Conservation (phyloP, 2,113 vertebrate genomes). For the Epinephelus cyanopodus region DNA sequence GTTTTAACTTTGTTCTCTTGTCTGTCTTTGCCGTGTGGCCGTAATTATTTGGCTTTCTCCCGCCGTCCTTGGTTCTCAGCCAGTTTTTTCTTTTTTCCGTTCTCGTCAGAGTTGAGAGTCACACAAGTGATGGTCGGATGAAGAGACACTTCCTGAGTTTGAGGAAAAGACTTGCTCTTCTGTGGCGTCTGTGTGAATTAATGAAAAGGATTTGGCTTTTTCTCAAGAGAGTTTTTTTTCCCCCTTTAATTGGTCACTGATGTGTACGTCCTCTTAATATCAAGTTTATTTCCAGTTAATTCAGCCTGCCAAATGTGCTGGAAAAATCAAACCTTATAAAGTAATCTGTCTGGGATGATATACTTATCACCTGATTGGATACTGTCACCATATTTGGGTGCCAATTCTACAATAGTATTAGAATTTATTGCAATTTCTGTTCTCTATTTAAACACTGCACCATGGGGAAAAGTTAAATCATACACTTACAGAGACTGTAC, state of each 20-base stretch:
- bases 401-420: too few relatives aligned
- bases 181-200: neutral
- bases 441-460: too few relatives aligned
- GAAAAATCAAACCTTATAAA: neutral
- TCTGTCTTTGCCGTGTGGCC: constrained; percentile 32
- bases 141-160: constrained; percentile 6
- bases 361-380: too few relatives aligned
- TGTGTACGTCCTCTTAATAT: constrained; percentile 1
- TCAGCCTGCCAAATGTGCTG: neutral
- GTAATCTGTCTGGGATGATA: too few relatives aligned
- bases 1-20: constrained; percentile 49
- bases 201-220: neutral
- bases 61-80: constrained; percentile 38
- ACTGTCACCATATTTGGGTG: too few relatives aligned
- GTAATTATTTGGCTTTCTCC: constrained; percentile 64
- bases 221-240: neutral
- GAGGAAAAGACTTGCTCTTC: neutral
- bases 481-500: too few relatives aligned
- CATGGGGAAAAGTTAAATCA: too few relatives aligned
- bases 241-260: constrained; percentile 7
- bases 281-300: constrained; percentile 18
- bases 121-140: constrained; percentile 40
- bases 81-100: constrained; percentile 25
- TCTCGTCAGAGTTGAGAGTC: constrained; percentile 9
- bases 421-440: too few relatives aligned